Evolutionary conservation across 2,888 invertebrate genomes (phyloP), one percentile per base, ranked within the genome.

Genomic region (Dryobotodes eremita): DNA sequence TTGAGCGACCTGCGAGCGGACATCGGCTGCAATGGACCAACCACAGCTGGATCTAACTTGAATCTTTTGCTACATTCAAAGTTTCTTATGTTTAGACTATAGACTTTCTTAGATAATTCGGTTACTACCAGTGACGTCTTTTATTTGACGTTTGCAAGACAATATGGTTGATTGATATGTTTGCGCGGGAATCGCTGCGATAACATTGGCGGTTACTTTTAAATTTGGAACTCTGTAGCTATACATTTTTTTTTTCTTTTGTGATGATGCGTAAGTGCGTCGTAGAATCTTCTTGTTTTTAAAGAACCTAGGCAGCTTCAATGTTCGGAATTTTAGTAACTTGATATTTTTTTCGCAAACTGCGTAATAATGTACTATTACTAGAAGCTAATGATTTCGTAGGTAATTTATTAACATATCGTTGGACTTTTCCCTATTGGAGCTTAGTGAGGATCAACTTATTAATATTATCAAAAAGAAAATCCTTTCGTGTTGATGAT

Each of bases 1-100:
- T 94, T 96, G 96, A 96, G 96, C 96, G 96, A 96, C 93, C 95
- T 94, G 92, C 94, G 89, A 86, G 90, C 88, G 86, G 87, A 88
- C 87, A 85, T 73, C 75, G 82, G 88, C 82, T 80, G 82, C 88
- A 69, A 79, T 46, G 86, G 80, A 75, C 53, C 78, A 74, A 65
- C 80, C 57, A 74, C 85, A 82, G 77, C 88, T 83, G 88, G 89
- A 89, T 88, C 85, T 87, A 78, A 83, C 74, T 89, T 77, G 81
- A 83, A 80, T 81, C 68, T 89, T 82, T 85, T 78, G 73, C 81
- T 61, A 70, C 79, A 78, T 55, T 76, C 77, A 80, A 75, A 82
- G 71, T 82, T 84, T 88, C 71, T 69, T 70, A 82, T 74, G 50
- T 79, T 65, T 77, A 87, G 80, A 86, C 50, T 79, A 66, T 77